Conservation (phyloP, 2,888 invertebrate genomes). For the Patella pellucida region DNA sequence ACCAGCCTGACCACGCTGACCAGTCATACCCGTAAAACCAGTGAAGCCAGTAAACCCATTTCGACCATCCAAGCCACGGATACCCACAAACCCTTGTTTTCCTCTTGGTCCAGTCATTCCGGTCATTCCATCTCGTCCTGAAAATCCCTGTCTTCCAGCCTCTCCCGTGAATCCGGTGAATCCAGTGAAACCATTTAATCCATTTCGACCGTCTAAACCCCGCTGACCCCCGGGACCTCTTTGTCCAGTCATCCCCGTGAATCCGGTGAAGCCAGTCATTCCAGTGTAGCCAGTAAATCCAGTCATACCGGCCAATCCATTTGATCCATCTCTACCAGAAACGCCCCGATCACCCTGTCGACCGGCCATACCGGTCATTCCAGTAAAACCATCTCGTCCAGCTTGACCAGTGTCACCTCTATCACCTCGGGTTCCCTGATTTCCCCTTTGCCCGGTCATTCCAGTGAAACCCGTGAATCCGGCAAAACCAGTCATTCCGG, state of each 20-base stretch:
- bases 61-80: no score
- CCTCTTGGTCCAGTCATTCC: no score
- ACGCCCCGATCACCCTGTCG: neutral
- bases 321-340: neutral
- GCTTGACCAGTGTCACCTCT: neutral
- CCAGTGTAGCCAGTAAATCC: slow-evolving; percentile 3
- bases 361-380: neutral
- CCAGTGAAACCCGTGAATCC: slow-evolving; percentile 17
- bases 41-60: neutral
- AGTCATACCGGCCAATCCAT: neutral
- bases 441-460: neutral
- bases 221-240: neutral
- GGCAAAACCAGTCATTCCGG: slow-evolving; percentile 7
- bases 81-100: no score
- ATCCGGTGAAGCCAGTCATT: neutral
- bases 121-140: no score
- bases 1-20: neutral
- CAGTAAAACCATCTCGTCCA: neutral
- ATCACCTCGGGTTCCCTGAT: neutral
- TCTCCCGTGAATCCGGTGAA: neutral
- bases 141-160: neutral
- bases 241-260: neutral
- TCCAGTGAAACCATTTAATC: neutral
- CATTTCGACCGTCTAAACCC: neutral
- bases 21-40: slow-evolving; percentile 1